Percentiles rank a stretch among this genome's conserved stretches.
Evolutionary conservation across 2,113 vertebrate species (phyloP).

Genomic region (Macaca mulatta): DNA sequence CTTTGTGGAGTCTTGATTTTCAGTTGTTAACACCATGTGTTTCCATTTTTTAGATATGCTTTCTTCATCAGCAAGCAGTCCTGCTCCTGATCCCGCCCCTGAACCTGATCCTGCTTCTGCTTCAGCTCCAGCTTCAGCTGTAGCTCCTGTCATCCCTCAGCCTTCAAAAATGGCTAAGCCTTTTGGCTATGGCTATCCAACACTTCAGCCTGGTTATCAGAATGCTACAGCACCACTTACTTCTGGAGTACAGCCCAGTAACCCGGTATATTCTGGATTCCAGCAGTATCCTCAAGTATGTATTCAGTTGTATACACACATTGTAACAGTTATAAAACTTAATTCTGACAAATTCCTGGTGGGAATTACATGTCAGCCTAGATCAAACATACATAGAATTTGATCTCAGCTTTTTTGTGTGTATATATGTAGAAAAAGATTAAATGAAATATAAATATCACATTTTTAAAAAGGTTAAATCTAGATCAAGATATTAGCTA

Average conservation of each 20-base stretch:
- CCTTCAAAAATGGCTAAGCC: constrained; percentile 86
- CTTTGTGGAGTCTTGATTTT: not conserved
- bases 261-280: constrained; percentile 85
- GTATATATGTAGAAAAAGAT: not conserved
- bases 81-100: constrained; percentile 82
- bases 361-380: not conserved
- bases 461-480: not conserved
- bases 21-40: not conserved
- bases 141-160: constrained; percentile 82
- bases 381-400: not conserved
- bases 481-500: not conserved
- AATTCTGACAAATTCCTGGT: not conserved
- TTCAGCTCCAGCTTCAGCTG: constrained; percentile 81
- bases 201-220: constrained; percentile 90
- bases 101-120: constrained; percentile 73
- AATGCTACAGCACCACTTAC: constrained; percentile 82
- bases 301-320: not conserved
- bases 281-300: constrained; percentile 88
- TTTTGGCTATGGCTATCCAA: constrained; percentile 92
- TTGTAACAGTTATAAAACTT: not conserved
- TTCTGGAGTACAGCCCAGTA: constrained; percentile 81
- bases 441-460: not conserved
- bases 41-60: constrained; percentile 77
- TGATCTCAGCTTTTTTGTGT: not conserved
- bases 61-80: constrained; percentile 82